Conservation (phyloP, 2,888 invertebrate genomes). For the Drosophila phalerata region DNA sequence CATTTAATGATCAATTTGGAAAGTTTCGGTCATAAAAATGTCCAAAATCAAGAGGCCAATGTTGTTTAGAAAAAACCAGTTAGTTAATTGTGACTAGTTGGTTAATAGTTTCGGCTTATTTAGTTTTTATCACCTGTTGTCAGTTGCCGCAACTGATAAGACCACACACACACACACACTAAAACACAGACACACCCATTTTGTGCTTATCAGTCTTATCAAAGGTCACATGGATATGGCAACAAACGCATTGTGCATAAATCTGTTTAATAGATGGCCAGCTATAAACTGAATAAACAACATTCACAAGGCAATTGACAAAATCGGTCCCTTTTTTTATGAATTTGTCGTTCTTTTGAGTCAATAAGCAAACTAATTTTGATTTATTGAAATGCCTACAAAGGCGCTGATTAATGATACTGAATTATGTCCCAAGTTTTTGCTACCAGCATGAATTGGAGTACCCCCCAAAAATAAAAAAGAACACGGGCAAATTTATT, state of each 20-base stretch:
- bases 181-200: slow-evolving; percentile 20
- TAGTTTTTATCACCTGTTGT: slow-evolving; percentile 56
- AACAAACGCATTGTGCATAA: slow-evolving; percentile 45
- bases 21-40: slow-evolving; percentile 48
- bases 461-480: slow-evolving; percentile 2
- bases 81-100: slow-evolving; percentile 27
- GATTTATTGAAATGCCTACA: slow-evolving; percentile 64
- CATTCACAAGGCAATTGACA: slow-evolving; percentile 21
- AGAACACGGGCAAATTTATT: slow-evolving; percentile 45
- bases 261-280: slow-evolving; percentile 40
- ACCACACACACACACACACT: slow-evolving; percentile 49
- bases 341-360: not conserved
- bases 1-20: slow-evolving; percentile 43
- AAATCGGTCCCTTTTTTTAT: slow-evolving; percentile 16
- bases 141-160: slow-evolving; percentile 44
- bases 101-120: slow-evolving; percentile 25
- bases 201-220: slow-evolving; percentile 48
- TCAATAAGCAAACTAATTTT: slow-evolving; percentile 66
- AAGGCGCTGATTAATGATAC: slow-evolving; percentile 55
- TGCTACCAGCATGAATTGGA: slow-evolving; percentile 29
- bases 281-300: slow-evolving; percentile 25
- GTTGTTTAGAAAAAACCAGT: slow-evolving; percentile 38
- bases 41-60: slow-evolving; percentile 9
- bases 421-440: slow-evolving; percentile 11
- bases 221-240: slow-evolving; percentile 60